Percentiles rank a stretch among this genome's conserved stretches.
phyloP scores from a whole-genome alignment of 2,113 vertebrate genomes.

The Parus major region DNA sequence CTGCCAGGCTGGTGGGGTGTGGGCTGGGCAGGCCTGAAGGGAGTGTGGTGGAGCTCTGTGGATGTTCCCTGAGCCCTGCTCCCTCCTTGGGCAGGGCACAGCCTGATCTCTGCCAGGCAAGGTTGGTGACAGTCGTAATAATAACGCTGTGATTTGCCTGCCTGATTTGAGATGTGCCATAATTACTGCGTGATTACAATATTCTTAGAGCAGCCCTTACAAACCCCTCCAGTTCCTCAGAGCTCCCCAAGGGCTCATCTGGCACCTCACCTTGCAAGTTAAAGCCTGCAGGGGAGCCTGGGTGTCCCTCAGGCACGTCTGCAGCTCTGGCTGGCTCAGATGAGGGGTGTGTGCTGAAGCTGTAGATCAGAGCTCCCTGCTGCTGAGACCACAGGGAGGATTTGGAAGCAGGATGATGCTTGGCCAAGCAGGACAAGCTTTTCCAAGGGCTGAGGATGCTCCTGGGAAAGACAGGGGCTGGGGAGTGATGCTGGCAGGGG shows the following conservation, averaged over 20 bases:
- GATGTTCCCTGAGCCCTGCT: background rate
- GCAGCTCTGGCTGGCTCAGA: background rate
- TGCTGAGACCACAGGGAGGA: background rate
- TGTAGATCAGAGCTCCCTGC: background rate
- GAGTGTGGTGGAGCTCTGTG: background rate
- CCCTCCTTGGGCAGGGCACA: background rate
- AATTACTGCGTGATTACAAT: constrained; percentile 65
- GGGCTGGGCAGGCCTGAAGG: background rate
- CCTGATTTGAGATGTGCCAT: constrained; percentile 47
- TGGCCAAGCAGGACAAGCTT: background rate
- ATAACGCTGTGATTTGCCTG: constrained; percentile 37
- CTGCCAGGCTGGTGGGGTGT: background rate
- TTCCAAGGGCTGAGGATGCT: background rate
- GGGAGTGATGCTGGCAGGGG: background rate
- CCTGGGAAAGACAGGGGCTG: background rate
- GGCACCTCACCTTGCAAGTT: background rate
- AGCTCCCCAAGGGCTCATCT: constrained; percentile 23
- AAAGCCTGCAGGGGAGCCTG: background rate
- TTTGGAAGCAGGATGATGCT: background rate
- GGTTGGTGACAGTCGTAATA: constrained; percentile 29
- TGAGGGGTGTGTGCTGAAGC: accelerated
- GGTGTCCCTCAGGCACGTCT: background rate
- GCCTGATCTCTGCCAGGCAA: background rate
- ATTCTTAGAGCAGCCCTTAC: constrained; percentile 45
- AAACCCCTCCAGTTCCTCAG: background rate